These are phyloP conservation scores for Ophion costatus DNA, from an alignment of 2,888 invertebrate species.

Conservation along the genomic window DNA sequence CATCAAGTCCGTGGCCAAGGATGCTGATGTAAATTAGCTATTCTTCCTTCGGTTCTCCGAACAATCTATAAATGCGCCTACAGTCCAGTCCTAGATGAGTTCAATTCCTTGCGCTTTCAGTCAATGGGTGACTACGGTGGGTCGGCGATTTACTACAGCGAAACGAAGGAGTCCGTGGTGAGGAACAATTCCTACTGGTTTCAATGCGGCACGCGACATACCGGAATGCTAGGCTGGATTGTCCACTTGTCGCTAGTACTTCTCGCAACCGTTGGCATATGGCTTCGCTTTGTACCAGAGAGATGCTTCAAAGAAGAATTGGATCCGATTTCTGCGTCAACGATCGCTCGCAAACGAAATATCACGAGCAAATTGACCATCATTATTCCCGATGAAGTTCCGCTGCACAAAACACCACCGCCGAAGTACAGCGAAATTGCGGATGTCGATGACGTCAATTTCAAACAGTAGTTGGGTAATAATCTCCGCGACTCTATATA, in stretches of 20 bases:
- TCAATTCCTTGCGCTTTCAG: slow-evolving; percentile 60
- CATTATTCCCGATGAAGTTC: slow-evolving; percentile 75
- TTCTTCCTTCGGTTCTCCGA: neutral
- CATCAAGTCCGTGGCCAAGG: slow-evolving; percentile 79
- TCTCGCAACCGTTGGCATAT: slow-evolving; percentile 72
- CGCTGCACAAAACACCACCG: slow-evolving; percentile 75
- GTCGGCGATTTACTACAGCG: slow-evolving; percentile 77
- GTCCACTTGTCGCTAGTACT: slow-evolving; percentile 71
- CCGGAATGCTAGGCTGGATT: slow-evolving; percentile 76
- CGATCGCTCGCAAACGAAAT: slow-evolving; percentile 43
- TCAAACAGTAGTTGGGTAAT: slow-evolving; percentile 53
- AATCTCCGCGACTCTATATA: slow-evolving; percentile 19
- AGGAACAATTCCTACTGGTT: slow-evolving; percentile 76
- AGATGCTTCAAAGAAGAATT: slow-evolving; percentile 71
- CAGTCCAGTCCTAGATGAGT: neutral
- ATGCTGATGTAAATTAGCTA: slow-evolving; percentile 74
- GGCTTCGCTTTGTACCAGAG: slow-evolving; percentile 74
- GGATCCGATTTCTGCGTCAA: slow-evolving; percentile 3
- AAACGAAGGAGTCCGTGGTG: slow-evolving; percentile 75
- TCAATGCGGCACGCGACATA: slow-evolving; percentile 72
- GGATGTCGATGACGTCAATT: slow-evolving; percentile 53
- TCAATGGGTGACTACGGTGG: slow-evolving; percentile 76
- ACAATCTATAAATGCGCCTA: neutral
- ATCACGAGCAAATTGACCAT: slow-evolving; percentile 70
- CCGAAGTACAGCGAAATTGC: slow-evolving; percentile 75